Percentiles rank a stretch among this genome's conserved stretches.
phyloP scores from a whole-genome alignment of 2,113 vertebrate genomes.

The Casuarius casuarius region DNA sequence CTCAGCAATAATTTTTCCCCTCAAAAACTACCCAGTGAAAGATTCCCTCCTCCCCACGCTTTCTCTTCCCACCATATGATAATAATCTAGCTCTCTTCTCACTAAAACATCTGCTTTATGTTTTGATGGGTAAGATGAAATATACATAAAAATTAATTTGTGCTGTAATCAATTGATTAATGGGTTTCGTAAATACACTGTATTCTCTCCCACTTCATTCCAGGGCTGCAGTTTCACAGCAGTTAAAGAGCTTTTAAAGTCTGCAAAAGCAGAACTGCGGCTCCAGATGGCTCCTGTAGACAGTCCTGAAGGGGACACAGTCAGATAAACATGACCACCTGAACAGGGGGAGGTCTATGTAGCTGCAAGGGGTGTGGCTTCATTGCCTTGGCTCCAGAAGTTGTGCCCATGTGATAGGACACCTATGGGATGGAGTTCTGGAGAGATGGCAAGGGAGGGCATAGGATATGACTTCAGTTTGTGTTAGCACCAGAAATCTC shows the following conservation, averaged over 20 bases:
- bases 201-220: not conserved
- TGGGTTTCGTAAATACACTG: not conserved
- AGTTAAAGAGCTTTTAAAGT: not conserved
- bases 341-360: not conserved
- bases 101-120: constrained; percentile 11
- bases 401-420: not conserved
- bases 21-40: not conserved
- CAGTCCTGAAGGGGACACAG: no score
- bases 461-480: not conserved
- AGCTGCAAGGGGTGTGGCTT: not conserved
- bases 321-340: not conserved
- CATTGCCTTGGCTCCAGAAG: not conserved
- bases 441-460: not conserved
- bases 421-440: not conserved
- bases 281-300: not conserved
- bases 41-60: not conserved
- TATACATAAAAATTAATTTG: not conserved
- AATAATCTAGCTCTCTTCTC: not conserved
- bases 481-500: not conserved
- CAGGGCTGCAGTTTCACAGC: not conserved
- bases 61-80: not conserved
- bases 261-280: not conserved
- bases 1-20: not conserved
- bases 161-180: not conserved
- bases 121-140: not conserved